Conservation (phyloP, 2,888 invertebrate species). For the Heliconius aoede region DNA sequence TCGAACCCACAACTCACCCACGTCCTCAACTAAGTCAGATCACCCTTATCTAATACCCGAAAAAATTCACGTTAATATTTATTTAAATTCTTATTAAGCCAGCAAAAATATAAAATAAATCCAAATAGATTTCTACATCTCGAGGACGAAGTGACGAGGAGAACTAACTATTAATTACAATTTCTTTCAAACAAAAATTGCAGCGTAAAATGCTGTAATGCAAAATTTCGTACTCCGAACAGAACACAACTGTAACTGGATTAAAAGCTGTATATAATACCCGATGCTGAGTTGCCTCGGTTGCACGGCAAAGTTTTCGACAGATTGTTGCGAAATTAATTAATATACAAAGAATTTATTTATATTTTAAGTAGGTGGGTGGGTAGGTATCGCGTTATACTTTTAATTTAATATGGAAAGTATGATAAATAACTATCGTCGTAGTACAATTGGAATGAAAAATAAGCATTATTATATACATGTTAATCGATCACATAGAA, state of each 20-base stretch:
- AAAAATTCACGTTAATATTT: background rate
- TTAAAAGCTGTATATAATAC: conserved; percentile 47
- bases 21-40: no score
- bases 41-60: background rate
- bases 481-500: no score
- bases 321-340: conserved; percentile 38
- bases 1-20: no score
- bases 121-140: conserved; percentile 61
- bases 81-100: background rate
- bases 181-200: conserved; percentile 59
- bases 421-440: background rate
- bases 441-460: no score
- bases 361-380: conserved; percentile 22
- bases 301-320: conserved; percentile 38
- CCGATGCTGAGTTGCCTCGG: conserved; percentile 44
- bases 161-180: conserved; percentile 70
- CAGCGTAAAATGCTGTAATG: conserved; percentile 60
- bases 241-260: conserved; percentile 50
- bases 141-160: conserved; percentile 55
- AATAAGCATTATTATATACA: no score
- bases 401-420: background rate
- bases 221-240: conserved; percentile 53
- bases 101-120: background rate
- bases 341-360: conserved; percentile 35
- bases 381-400: background rate